Evolutionary conservation across 2,113 vertebrate genomes (phyloP), one percentile per base, ranked within the genome.

Genomic region (Herpetotheres cachinnans): DNA sequence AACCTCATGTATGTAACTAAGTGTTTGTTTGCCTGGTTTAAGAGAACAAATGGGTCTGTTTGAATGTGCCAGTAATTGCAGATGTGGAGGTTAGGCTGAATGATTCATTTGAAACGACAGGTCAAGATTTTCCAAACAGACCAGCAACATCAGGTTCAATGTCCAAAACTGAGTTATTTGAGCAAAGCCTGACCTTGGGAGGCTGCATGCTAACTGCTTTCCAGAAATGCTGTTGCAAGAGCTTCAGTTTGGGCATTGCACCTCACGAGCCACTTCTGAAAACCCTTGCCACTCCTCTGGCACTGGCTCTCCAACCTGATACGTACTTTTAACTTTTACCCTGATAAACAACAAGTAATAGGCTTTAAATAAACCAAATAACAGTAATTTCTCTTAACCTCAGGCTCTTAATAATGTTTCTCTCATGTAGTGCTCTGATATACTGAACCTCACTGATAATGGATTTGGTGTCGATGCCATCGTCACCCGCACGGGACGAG

Each of bases 381-480:
- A 79, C 78, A 90, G 95, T 69, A n/a, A 90, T 94, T 95, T 84
- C 63, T 62, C 46, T 54, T 90, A 21, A 82, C 90, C 95, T 93
- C 85, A 34, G 92, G 26, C 90, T 94, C 85, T 47, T 69, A 67
- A 66, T 74, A 63, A 46, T 56, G 8, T 78, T 93, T 46, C 61
- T 90, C 56, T 32, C 81, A 56, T 9, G 32, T n/a, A 16, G n/a
- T 1, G 2, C 49, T 50, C 47, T 65, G 90, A 26, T 38, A 11
- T 2, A 1, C 70, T 76, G 81, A 85, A n/a, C 82, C 40, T 71
- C 9, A 1, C 62, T 14, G 58, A n/a, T 85, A 21, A 59, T 10
- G 82, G 65, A 1, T 66, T 84, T 52, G 59, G 50, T 12, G 80
- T 24, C 7, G 61, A 25, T 50, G 82, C 47, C 22, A 0, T 2